Evolutionary conservation across 1,140 invertebrate genomes (phyloP).

Genomic region (Apocrypta bakeri): DNA sequence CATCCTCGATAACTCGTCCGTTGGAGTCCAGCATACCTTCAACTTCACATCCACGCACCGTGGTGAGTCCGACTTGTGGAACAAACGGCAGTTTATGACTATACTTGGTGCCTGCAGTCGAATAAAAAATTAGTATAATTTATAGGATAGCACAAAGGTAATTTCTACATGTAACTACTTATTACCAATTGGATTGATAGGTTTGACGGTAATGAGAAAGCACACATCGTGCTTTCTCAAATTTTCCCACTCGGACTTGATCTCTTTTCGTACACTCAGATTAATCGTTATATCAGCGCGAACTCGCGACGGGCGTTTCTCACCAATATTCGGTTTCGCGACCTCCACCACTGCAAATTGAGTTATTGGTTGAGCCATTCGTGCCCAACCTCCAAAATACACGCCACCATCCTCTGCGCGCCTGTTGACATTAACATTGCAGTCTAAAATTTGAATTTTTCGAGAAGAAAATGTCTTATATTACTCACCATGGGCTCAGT

Average conservation of each 20-base stretch:
- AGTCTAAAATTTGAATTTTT: constrained; percentile 26
- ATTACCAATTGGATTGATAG: constrained; percentile 88
- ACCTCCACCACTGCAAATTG: constrained; percentile 97
- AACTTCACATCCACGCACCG: constrained; percentile 97
- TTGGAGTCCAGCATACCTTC: constrained; percentile 98
- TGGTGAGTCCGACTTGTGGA: constrained; percentile 92
- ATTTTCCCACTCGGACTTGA: constrained; percentile 98
- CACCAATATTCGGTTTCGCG: constrained; percentile 91
- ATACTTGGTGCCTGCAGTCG: constrained; percentile 81
- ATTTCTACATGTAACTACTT: constrained; percentile 57
- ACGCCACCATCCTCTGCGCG: constrained; percentile 89
- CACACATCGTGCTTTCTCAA: constrained; percentile 98
- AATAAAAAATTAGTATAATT: too few species aligned
- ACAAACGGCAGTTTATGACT: constrained; percentile 89
- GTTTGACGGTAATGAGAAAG: constrained; percentile 94
- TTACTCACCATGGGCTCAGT: constrained; percentile 93
- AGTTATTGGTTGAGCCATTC: constrained; percentile 97
- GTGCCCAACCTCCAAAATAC: constrained; percentile 97
- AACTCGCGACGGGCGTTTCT: constrained; percentile 95
- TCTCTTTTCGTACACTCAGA: constrained; percentile 90
- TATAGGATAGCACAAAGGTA: too few species aligned
- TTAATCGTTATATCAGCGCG: constrained; percentile 95
- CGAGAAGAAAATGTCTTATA: background rate
- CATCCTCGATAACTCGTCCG: constrained; percentile 98
- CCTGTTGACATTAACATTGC: constrained; percentile 73